Base-by-base conservation (phyloP, 2,888 invertebrate genomes). In the Schizotus pectinicornis region DNA sequence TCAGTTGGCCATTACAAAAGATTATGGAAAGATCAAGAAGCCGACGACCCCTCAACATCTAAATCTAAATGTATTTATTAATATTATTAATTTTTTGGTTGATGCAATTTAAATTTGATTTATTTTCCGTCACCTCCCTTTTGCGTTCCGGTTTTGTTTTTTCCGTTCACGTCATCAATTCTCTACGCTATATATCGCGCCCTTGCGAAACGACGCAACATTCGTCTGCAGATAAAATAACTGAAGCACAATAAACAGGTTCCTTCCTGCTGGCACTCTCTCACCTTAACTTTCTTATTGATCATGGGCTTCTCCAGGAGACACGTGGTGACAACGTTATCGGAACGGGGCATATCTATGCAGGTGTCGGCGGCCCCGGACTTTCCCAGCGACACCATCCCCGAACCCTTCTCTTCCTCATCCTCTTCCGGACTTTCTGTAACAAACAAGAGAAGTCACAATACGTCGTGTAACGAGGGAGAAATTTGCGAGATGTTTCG, bases 251-350 rank as follows among this genome's bases (percentile, higher is more conserved):
- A 30, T 14, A 34, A 22, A 43, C 32, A 11, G 22, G 8, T 7
- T 13, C 14, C 6, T 30, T 14, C 31, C 31, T 32, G 14, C 13
- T 9, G 34, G 6, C 32, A 11, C 32, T n/a, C 43, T 67, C 83
- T 75, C 81, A 89, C 90, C 86, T 90, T 90, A 74, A 90, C 89
- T 82, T 89, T 90, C 78, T 88, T 89, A 81, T 88, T 88, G 72
- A 81, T 77, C 67, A 83, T 82, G 67, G 88, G 86, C 78, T 87
- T 88, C 78, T 88, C 88, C 68, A 87, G 81, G 36, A 83, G 78
- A 70, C 77, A 78, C 75, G 85, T 85, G 76, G 85, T 82, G 73
- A 84, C 82, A 31, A 73, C 75, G 52, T 76, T 77, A 46, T 78
- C 79, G 12, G 77, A 78, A 75, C 83, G 81, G 69, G 87, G 86